Base-by-base conservation (phyloP, 2,888 invertebrate species). In the Pristionchus arcanus region DNA sequence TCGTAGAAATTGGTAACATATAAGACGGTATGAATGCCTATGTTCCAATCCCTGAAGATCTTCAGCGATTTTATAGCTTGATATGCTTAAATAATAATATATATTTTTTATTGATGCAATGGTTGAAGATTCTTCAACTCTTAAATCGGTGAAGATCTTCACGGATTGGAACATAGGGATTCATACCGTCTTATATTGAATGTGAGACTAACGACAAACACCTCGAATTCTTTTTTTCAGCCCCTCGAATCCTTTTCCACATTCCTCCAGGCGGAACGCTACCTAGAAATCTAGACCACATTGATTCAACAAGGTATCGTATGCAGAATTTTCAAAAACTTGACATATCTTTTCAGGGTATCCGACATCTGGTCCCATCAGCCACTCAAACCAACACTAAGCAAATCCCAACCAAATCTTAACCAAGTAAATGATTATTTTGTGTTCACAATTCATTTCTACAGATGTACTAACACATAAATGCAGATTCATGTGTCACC, bases 341-440 rank as follows among this genome's bases (percentile, higher is more conserved):
- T n/a, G 2, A 25, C 28, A 28, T n/a, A 68, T n/a, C 28, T 2
- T 42, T 55, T 11, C 55, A 84, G 49, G 21, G 13, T 59, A 28
- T 55, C 84, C 19, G 84, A 84, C 49, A 77, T 77, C 25, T 53
- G 53, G 53, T 21, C 34, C 16, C 84, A 86, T 49, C 42, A 53
- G 37, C 66, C 86, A 28, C 87, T 87, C 28, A 87, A 71, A 63
- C 49, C 71, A 5, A 87, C 87, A 28, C 71, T 87, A 13, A 71
- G 71, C 87, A 87, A 87, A 37, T 87, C 87, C 2, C 87, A 87
- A 25, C 87, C 87, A 1, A 87, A 87, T 59, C 71, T 87, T n/a
- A 87, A 87, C 25, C 87, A 87, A 42, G 87, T 87, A 34, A 49
- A 21, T 53, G 25, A 28, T 42, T 2, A 34, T n/a, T n/a, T 21